These are phyloP conservation scores for Rhaphigaster nebulosa DNA, from an alignment of 2,888 invertebrate species.

Conservation along the genomic window DNA sequence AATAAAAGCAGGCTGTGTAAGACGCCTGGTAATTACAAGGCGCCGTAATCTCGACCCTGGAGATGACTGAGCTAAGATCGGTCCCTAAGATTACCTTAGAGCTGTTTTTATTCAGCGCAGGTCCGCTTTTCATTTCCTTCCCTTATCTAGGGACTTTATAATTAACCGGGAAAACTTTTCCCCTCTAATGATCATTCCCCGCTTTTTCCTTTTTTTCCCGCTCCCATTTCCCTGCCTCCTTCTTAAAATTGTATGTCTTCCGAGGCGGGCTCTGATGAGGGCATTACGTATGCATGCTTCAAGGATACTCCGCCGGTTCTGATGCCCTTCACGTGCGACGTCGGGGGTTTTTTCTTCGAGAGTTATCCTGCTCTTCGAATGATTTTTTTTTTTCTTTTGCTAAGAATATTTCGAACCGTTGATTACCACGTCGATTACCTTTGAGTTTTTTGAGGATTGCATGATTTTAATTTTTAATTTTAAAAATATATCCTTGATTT, in stretches of 20 bases:
- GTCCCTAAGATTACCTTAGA: conserved; percentile 9
- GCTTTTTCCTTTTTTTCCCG: not conserved
- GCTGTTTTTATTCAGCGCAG: conserved; percentile 37
- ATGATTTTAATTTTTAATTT: too few species aligned
- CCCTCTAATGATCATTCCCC: conserved; percentile 33
- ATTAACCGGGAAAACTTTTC: conserved; percentile 56
- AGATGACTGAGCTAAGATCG: conserved; percentile 15
- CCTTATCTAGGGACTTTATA: conserved; percentile 55
- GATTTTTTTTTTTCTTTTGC: conserved; percentile 4
- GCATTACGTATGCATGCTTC: conserved; percentile 42
- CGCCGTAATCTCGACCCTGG: not conserved
- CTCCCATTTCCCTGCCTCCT: not conserved
- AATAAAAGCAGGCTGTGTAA: conserved; percentile 37
- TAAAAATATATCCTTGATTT: not conserved
- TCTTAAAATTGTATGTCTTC: conserved; percentile 33
- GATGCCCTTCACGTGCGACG: conserved; percentile 28
- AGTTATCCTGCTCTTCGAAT: not conserved
- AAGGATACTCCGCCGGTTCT: conserved; percentile 17
- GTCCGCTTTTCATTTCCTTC: conserved; percentile 51
- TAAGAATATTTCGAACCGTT: not conserved
- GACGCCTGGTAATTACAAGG: not conserved
- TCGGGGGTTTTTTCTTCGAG: not conserved
- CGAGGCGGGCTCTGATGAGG: conserved; percentile 13
- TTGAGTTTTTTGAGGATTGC: not conserved
- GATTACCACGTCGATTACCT: not conserved